Conservation (phyloP, 2,888 invertebrate genomes). For the Agrilus cyanescens region DNA sequence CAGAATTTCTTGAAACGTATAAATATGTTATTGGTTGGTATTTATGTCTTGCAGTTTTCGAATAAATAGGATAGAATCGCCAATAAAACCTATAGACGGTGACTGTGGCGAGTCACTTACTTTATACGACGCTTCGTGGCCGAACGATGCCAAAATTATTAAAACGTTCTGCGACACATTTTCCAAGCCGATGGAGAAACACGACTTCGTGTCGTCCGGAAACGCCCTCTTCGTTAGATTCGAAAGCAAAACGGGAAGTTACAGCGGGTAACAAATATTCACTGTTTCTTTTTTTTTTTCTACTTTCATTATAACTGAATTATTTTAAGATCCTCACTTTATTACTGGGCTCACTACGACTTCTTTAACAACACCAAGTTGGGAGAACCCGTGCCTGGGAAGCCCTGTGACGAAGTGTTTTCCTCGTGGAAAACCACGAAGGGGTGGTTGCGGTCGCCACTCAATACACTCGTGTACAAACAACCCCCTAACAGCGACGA, state of each 20-base stretch:
- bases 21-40: conserved; percentile 2
- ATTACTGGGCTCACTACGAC: conserved; percentile 91
- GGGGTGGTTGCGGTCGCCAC: conserved; percentile 68
- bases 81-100: conserved; percentile 73
- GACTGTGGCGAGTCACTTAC: conserved; percentile 86
- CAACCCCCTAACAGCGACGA: conserved; percentile 58
- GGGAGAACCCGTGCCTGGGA: conserved; percentile 69
- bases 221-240: conserved; percentile 79
- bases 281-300: background rate
- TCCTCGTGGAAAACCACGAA: conserved; percentile 71
- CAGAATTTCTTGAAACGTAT: too few relatives aligned
- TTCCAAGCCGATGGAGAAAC: conserved; percentile 85
- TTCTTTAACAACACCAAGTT: conserved; percentile 85
- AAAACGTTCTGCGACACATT: conserved; percentile 93
- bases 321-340: conserved; percentile 62
- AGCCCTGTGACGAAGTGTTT: conserved; percentile 79
- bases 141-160: conserved; percentile 81
- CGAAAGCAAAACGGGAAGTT: conserved; percentile 85
- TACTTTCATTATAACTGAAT: background rate
- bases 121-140: conserved; percentile 76
- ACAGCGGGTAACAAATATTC: conserved; percentile 56
- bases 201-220: conserved; percentile 82
- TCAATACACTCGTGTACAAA: conserved; percentile 81
- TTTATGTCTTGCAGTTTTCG: conserved; percentile 51
- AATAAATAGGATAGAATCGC: conserved; percentile 80